These are phyloP conservation scores for Atherinosoma microstoma DNA, from an alignment of 2,797 vertebrate species.

Conservation along the genomic window DNA sequence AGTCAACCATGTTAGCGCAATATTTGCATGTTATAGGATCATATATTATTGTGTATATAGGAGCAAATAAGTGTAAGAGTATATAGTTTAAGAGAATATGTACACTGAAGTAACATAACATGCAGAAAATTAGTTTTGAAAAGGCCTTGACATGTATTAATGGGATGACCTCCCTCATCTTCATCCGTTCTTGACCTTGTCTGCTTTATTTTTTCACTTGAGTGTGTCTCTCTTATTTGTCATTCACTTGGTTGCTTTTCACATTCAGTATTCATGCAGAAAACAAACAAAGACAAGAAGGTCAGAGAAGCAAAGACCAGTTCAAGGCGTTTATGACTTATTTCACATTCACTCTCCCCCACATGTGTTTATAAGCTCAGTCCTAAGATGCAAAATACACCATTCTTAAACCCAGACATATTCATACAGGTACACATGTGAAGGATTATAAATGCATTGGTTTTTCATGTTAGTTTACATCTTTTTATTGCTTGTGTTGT, in stretches of 20 bases:
- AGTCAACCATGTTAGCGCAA: not conserved
- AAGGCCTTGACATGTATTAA: conserved; percentile 2
- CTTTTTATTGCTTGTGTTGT: conserved; percentile 8
- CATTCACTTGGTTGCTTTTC: conserved; percentile 3
- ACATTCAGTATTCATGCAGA: conserved; percentile 14
- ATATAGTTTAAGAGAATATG: not conserved
- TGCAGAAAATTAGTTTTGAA: conserved; percentile 3
- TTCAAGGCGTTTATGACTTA: not conserved
- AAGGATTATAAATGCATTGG: conserved; percentile 13
- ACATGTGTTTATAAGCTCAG: not conserved
- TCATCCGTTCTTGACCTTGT: not conserved
- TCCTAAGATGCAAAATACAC: not conserved
- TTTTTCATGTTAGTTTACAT: conserved; percentile 24
- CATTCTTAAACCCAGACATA: not conserved
- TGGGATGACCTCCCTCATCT: not conserved
- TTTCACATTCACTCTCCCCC: not conserved
- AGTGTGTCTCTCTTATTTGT: conserved; percentile 15
- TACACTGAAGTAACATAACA: not conserved
- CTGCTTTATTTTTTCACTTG: not conserved
- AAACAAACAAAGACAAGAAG: conserved; percentile 2
- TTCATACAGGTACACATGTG: no score
- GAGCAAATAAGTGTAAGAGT: not conserved
- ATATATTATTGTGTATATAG: not conserved
- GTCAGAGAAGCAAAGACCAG: conserved; percentile 8
- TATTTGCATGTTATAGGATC: not conserved